Evolutionary conservation across 1,140 invertebrate genomes (phyloP), one percentile per base, ranked within the genome.

Genomic region (Drosophila dunni): DNA sequence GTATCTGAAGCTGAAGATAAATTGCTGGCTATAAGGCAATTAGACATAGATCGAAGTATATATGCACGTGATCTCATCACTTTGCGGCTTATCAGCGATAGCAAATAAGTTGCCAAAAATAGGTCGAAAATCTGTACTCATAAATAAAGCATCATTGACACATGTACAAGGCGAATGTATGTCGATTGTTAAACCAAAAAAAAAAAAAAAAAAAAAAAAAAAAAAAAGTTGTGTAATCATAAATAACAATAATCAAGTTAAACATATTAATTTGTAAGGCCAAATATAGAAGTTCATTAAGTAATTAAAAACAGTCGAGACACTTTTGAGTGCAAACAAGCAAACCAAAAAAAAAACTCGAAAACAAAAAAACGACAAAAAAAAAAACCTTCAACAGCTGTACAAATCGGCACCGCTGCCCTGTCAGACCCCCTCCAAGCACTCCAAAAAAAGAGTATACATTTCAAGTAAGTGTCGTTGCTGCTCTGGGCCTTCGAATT

Each of bases 231-330:
- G 65, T 75, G 71, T 69, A 56, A 75, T 50, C 71, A 70, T 75
- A 69, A 75, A 75, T 70, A 75, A 70, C 53, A 64, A 56, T 34
- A 64, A 62, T 46, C 44, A 29, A 71, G 51, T 57, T 60, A 75
- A 78, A 75, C 76, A 75, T 85, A 72, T 71, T 68, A 69, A 85
- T 85, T 81, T 86, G 76, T 51, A 62, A 58, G 56, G 20, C 84
- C 79, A 89, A 89, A 83, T 78, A 88, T 83, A 89, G 73, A 77
- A 89, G 84, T 78, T 86, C 71, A 79, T 83, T 79, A 88, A 88
- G 75, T 79, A 79, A 88, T 75, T 75, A 82, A 73, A 58, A 33
- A 42, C 51, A 46, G 64, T 29, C 53, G 33, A 58, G 62, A 45
- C 38, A 48, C 24, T 29, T 29, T 29, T 29, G 6, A 29, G 24